These are phyloP conservation scores for Aphrophora alni DNA, from an alignment of 2,888 invertebrate species.

Conservation along the genomic window DNA sequence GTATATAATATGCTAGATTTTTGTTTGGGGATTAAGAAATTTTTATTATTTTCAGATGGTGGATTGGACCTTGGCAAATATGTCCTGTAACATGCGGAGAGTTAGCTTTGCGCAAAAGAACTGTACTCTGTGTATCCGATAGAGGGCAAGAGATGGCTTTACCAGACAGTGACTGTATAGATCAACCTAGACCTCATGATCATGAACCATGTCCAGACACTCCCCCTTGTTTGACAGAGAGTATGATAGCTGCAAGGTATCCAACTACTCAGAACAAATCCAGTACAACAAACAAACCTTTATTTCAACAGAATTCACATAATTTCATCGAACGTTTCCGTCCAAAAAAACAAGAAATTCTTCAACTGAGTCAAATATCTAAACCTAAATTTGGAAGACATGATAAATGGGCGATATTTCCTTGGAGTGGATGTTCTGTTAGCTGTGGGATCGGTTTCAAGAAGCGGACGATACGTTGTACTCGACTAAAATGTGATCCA, in stretches of 20 bases:
- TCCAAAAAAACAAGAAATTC: background rate
- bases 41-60: slow-evolving; percentile 66
- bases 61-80: slow-evolving; percentile 85
- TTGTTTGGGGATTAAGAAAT: too few species aligned
- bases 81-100: slow-evolving; percentile 74
- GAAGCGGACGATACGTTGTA: slow-evolving; percentile 30
- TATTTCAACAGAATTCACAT: background rate
- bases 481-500: slow-evolving; percentile 24
- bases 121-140: slow-evolving; percentile 57
- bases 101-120: slow-evolving; percentile 54
- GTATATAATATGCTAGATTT: too few species aligned
- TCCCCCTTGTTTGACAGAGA: slow-evolving; percentile 56
- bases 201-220: slow-evolving; percentile 68
- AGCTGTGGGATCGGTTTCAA: slow-evolving; percentile 39
- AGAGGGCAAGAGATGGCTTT: slow-evolving; percentile 61
- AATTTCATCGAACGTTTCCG: background rate
- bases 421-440: slow-evolving; percentile 39
- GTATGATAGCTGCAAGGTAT: background rate
- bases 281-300: background rate
- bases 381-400: background rate
- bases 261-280: background rate
- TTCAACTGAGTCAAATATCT: background rate
- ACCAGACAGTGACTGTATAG: slow-evolving; percentile 75
- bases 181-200: slow-evolving; percentile 69
- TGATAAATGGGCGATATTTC: slow-evolving; percentile 33